Evolutionary conservation across 2,888 invertebrate species (phyloP).

Genomic region (Spodoptera picta): DNA sequence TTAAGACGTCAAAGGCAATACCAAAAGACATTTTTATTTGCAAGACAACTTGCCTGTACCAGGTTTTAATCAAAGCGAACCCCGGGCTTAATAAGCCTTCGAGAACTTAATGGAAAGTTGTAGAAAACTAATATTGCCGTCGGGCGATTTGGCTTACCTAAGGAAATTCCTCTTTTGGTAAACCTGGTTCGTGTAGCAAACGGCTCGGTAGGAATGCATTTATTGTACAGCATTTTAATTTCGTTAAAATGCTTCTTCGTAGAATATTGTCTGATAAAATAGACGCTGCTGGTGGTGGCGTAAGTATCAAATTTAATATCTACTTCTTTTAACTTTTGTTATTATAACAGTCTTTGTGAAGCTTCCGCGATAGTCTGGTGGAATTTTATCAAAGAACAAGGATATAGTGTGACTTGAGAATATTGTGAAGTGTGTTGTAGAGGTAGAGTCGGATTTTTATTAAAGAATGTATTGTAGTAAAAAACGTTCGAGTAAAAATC

Average conservation of each 20-base stretch:
- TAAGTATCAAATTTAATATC: conserved; percentile 31
- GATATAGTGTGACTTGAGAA: conserved; percentile 6
- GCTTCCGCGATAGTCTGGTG: background rate
- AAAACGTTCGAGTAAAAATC: no score
- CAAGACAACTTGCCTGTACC: conserved; percentile 1
- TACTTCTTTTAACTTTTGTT: conserved; percentile 8
- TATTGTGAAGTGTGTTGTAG: background rate
- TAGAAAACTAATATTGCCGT: conserved; percentile 8
- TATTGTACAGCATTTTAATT: conserved; percentile 28
- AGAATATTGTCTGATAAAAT: conserved; percentile 23
- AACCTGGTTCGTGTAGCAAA: background rate
- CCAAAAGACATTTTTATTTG: background rate
- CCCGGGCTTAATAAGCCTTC: background rate
- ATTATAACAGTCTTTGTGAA: conserved; percentile 6
- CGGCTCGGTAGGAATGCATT: conserved; percentile 18
- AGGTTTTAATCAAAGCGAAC: conserved; percentile 19
- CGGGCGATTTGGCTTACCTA: conserved; percentile 1
- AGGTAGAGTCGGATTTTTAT: background rate
- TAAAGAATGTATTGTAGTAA: no score
- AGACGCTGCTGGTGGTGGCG: conserved; percentile 7
- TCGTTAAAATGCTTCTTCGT: conserved; percentile 23
- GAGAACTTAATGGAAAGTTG: conserved; percentile 11
- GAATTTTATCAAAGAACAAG: background rate
- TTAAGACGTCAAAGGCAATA: background rate
- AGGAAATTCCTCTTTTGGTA: conserved; percentile 2